phyloP scores from a whole-genome alignment of 2,888 invertebrate species.

The Actias luna region DNA sequence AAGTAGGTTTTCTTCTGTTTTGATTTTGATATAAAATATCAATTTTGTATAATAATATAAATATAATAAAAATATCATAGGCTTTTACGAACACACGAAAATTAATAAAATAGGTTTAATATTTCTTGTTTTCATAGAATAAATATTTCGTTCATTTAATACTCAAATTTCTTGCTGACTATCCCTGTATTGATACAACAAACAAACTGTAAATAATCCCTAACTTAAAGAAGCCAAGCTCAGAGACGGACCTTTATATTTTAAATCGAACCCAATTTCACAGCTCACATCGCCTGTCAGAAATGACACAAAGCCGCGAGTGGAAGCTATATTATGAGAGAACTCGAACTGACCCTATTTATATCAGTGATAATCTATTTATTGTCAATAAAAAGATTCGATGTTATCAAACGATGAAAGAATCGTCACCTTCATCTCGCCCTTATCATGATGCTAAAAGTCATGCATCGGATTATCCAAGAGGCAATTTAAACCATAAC shows the following conservation, averaged over 20 bases:
- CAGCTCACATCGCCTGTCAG: conserved; percentile 79
- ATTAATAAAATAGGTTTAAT: background rate
- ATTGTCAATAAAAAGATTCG: conserved; percentile 79
- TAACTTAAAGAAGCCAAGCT: conserved; percentile 63
- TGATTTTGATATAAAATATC: no score
- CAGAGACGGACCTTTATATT: conserved; percentile 73
- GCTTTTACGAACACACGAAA: no score
- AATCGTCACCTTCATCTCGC: conserved; percentile 73
- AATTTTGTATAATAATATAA: no score
- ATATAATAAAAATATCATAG: no score
- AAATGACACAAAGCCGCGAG: conserved; percentile 77
- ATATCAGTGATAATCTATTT: conserved; percentile 80
- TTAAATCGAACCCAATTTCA: conserved; percentile 79
- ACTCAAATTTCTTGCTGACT: conserved; percentile 1
- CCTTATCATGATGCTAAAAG: conserved; percentile 77
- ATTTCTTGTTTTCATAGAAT: background rate
- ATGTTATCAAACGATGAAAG: conserved; percentile 79
- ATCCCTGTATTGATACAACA: conserved; percentile 61
- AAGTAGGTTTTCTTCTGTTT: no score
- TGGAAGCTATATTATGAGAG: conserved; percentile 71
- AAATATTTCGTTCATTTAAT: background rate
- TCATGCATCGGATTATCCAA: conserved; percentile 41
- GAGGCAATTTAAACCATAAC: conserved; percentile 33
- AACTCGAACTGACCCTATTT: conserved; percentile 77
- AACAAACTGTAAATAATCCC: conserved; percentile 75